phyloP scores from a whole-genome alignment of 2,888 invertebrate species.

The Rhaphigaster nebulosa region DNA sequence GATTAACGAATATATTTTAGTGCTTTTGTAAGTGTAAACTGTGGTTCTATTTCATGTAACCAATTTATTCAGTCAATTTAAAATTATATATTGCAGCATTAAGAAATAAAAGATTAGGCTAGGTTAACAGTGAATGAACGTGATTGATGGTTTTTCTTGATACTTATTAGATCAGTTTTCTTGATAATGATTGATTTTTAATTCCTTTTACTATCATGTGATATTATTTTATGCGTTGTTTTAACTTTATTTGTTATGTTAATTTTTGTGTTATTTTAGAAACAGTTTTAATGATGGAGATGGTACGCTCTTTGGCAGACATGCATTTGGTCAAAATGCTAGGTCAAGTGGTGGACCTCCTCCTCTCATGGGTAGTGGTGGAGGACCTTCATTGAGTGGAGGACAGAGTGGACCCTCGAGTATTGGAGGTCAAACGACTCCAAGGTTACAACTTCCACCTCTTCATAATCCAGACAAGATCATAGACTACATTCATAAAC shows the following conservation, averaged over 20 bases:
- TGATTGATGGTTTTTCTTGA: too few relatives aligned
- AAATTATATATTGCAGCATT: too few relatives aligned
- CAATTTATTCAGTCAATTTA: too few relatives aligned
- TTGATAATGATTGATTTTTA: too few relatives aligned
- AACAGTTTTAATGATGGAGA: background rate
- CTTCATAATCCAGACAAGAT: slow-evolving; percentile 60
- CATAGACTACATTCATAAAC: slow-evolving; percentile 62
- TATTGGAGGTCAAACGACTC: background rate
- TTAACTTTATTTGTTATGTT: background rate
- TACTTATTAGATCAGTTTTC: too few relatives aligned
- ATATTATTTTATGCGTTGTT: background rate
- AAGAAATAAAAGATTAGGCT: too few relatives aligned
- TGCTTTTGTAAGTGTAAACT: too few relatives aligned
- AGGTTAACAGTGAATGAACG: too few relatives aligned
- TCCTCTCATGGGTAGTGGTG: slow-evolving; percentile 51
- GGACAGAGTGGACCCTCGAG: slow-evolving; percentile 22
- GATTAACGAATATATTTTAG: too few relatives aligned
- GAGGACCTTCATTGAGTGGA: slow-evolving; percentile 14
- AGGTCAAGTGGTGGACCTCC: slow-evolving; percentile 52
- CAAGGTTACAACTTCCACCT: slow-evolving; percentile 25
- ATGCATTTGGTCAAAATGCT: background rate
- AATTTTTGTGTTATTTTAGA: background rate
- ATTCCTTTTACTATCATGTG: too few relatives aligned
- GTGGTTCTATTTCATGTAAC: too few relatives aligned
- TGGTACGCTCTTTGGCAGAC: background rate